Base-by-base conservation (phyloP, 2,888 invertebrate genomes). In the Onthophagus sagittarius region DNA sequence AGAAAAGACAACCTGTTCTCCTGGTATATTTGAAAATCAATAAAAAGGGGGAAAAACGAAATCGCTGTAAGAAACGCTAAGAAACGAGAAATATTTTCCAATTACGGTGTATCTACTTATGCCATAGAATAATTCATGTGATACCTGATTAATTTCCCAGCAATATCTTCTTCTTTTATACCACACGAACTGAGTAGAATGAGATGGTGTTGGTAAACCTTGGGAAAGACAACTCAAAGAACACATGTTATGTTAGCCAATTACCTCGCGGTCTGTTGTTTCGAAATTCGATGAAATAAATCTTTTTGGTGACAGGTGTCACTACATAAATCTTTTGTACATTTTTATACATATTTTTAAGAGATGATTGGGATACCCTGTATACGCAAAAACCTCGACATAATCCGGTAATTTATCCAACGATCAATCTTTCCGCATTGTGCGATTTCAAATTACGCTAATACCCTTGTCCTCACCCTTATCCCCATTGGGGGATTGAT, bases 381-480 rank as follows among this genome's bases (percentile, higher is more conserved):
- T 23, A 23, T 23, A 23, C 3, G 1, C 23, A 23, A 23, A 23
- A 23, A 23, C 23, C 39, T 53, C 9, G 6, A 53, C 6, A 67
- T 67, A 67, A 67, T 31, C 32, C 15, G 67, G 15, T 32, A 67
- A 67, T 67, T 32, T 67, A 31, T 67, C 23, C 67, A 23, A 53
- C 39, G 39, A 53, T 67, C 67, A 67, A 67, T 67, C 67, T 67
- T n/a, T 67, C 23, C 67, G 67, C 67, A 67, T 67, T 67, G 71
- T 73, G 71, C 71, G 71, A 73, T 73, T 75, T 75, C 70, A 71
- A 75, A 75, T 75, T 75, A 73, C 75, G 70, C 62, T 75, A 75
- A 75, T 75, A 75, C 75, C 75, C 75, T 72, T 75, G 75, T 75
- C 72, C 72, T 39, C 39, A 15, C 15, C 70, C 62, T 53, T 63